A percentile compares a stretch with the other conserved stretches of the same genome.
These are phyloP conservation scores for Zele albiditarsus DNA, from an alignment of 2,888 invertebrate species.

Conservation along the genomic window DNA sequence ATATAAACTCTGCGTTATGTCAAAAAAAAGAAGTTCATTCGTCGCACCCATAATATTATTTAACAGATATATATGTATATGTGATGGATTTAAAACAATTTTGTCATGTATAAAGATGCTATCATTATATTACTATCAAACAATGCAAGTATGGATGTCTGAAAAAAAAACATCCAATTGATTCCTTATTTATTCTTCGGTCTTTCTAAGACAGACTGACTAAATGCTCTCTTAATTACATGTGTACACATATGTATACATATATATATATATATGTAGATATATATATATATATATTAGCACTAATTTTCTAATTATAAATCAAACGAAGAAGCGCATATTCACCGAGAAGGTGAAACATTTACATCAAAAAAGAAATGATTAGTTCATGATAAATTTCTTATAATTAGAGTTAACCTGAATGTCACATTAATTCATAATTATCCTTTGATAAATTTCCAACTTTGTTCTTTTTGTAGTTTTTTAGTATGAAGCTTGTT, in stretches of 20 bases:
- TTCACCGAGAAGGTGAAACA: neutral
- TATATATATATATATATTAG: neutral
- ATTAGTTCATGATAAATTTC: neutral
- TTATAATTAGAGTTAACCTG: neutral
- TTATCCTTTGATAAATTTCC: neutral
- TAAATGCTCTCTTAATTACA: neutral
- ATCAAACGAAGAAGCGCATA: neutral
- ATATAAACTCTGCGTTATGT: neutral
- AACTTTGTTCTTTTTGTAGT: neutral
- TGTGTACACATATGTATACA: neutral
- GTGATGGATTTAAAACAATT: neutral
- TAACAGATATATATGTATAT: slow-evolving; percentile 1
- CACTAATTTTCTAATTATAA: neutral
- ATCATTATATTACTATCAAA: neutral
- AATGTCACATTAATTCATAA: neutral
- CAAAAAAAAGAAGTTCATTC: neutral
- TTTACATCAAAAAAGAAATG: neutral
- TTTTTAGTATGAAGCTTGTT: neutral
- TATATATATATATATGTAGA: neutral
- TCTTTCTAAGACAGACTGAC: neutral
- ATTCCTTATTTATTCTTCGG: neutral
- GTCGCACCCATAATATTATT: neutral
- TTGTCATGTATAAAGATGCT: neutral
- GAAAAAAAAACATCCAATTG: neutral
- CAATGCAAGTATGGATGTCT: neutral